phyloP scores from a whole-genome alignment of 2,888 invertebrate genomes.

The Spilosoma lubricipeda region DNA sequence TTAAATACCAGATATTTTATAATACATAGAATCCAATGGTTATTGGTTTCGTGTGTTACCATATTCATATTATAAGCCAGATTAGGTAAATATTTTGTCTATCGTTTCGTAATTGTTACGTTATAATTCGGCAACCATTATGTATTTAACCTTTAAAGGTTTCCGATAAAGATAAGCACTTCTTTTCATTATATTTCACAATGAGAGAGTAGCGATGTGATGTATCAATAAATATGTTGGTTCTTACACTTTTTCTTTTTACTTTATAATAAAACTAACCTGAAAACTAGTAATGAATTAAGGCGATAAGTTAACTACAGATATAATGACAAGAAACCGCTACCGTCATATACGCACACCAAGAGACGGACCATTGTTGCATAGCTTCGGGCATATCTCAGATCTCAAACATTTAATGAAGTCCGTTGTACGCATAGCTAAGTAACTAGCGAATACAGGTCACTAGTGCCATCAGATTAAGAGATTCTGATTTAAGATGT shows the following conservation, averaged over 20 bases:
- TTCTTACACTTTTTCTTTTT: not conserved
- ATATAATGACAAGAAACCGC: constrained; percentile 18
- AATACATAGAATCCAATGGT: not conserved
- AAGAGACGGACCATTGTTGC: constrained; percentile 50
- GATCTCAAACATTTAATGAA: constrained; percentile 51
- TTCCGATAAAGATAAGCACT: not conserved
- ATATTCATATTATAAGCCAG: not conserved
- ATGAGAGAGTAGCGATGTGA: not conserved
- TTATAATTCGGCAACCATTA: not conserved
- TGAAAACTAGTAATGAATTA: not conserved
- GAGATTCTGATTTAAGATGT: constrained; percentile 23
- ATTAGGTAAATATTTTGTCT: not conserved
- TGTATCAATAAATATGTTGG: not conserved
- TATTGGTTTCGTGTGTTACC: not conserved
- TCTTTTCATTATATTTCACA: not conserved
- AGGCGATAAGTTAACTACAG: constrained; percentile 4
- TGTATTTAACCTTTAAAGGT: not conserved
- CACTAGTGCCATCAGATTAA: constrained; percentile 42
- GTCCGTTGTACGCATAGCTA: constrained; percentile 42
- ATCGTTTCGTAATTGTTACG: constrained; percentile 5
- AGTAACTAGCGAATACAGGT: constrained; percentile 49
- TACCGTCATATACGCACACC: constrained; percentile 18
- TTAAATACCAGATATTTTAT: not conserved
- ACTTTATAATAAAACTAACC: not conserved
- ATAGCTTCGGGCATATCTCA: constrained; percentile 48